Percentiles rank a stretch among this genome's conserved stretches.
phyloP scores from a whole-genome alignment of 37 sponge, comb jelly and placozoan genomes.

The Geodia barretti region DNA sequence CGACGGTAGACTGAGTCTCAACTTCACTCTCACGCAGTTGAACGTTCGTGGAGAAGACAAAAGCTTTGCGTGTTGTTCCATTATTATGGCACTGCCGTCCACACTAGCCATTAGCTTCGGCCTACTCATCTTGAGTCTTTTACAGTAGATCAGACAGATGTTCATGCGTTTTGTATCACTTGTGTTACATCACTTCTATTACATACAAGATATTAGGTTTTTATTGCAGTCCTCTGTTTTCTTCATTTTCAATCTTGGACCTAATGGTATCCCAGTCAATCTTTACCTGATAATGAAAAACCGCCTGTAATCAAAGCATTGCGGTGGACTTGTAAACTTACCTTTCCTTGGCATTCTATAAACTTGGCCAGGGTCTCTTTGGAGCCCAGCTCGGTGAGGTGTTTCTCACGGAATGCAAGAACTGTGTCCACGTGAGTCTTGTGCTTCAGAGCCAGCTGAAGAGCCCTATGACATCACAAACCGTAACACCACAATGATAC shows the following conservation, averaged over 20 bases:
- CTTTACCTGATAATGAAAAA: conserved; percentile 49
- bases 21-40: conserved; percentile 33
- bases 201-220: too few species aligned
- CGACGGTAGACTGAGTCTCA: background rate
- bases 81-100: too few species aligned
- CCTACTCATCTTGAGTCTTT: too few species aligned
- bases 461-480: conserved; percentile 85
- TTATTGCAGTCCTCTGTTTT: too few species aligned
- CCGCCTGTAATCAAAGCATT: too few species aligned
- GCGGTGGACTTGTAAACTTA: conserved; percentile 1
- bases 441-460: conserved; percentile 89
- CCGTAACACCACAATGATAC: too few species aligned
- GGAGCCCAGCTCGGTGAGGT: conserved; percentile 68
- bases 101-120: too few species aligned
- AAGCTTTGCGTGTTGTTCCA: too few species aligned
- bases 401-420: conserved; percentile 82
- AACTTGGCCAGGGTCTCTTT: conserved; percentile 79
- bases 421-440: conserved; percentile 99
- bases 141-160: too few species aligned
- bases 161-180: too few species aligned
- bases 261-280: conserved; percentile 93
- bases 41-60: too few species aligned
- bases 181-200: too few species aligned
- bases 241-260: conserved; percentile 81
- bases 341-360: conserved; percentile 68